Evolutionary conservation across 2,113 vertebrate species (phyloP).

Genomic region (Salminus brasiliensis): DNA sequence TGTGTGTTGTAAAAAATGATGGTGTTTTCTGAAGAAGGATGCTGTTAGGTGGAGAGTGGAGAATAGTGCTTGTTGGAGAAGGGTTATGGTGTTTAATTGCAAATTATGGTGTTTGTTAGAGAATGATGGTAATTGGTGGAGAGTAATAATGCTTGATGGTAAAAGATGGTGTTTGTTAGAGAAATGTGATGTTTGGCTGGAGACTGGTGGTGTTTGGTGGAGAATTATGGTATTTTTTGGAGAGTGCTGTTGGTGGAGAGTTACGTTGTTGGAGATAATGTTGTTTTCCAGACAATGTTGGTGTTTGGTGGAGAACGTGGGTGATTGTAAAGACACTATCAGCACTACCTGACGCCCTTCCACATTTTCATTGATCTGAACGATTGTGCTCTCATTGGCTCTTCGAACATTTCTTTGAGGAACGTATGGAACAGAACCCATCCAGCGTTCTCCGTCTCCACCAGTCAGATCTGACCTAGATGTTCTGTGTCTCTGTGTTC

Average conservation of each 20-base stretch:
- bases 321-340: no score
- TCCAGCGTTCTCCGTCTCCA: no score
- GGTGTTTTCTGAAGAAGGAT: background rate
- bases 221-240: no score
- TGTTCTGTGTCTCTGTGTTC: slow-evolving; percentile 58
- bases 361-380: no score
- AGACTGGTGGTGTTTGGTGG: no score
- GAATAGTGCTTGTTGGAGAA: background rate
- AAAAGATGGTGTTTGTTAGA: no score
- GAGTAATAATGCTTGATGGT: no score
- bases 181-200: no score
- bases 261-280: background rate
- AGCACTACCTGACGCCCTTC: no score
- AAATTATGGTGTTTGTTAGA: background rate
- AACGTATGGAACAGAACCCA: background rate
- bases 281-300: background rate
- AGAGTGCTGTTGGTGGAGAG: background rate
- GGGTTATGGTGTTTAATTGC: background rate
- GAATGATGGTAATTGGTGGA: background rate
- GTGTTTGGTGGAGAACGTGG: background rate
- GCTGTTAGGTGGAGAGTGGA: background rate
- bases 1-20: background rate
- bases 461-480: background rate
- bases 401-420: background rate
- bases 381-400: no score